Conservation (phyloP, 92 coral and sea anemone genomes). For the Montipora capitata region DNA sequence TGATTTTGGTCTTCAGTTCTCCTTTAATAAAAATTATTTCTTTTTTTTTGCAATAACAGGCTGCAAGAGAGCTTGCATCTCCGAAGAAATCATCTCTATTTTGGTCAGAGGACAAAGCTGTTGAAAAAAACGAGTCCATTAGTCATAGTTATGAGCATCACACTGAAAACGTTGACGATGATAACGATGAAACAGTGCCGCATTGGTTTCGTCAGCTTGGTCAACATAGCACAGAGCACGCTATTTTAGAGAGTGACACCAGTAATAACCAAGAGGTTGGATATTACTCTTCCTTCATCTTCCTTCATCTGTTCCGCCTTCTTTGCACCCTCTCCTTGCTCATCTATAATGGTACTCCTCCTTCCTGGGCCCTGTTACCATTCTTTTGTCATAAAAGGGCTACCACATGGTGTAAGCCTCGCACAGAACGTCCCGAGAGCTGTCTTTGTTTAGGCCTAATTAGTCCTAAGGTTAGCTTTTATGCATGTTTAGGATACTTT, state of each 20-base stretch:
- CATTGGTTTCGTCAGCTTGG: conserved; percentile 91
- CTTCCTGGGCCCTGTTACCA: too few relatives aligned
- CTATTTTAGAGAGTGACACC: not conserved
- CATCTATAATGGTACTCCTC: too few relatives aligned
- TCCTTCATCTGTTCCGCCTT: not conserved
- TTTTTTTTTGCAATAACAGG: not conserved
- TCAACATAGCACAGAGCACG: conserved; percentile 18
- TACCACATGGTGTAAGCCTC: too few relatives aligned
- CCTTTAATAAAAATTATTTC: not conserved
- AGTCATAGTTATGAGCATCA: conserved; percentile 31
- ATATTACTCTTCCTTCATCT: not conserved
- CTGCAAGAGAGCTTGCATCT: conserved; percentile 17
- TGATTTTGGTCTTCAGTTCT: too few relatives aligned
- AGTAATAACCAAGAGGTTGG: conserved; percentile 26
- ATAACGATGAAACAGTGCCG: conserved; percentile 85
- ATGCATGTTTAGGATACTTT: too few relatives aligned
- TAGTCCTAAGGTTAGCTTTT: too few relatives aligned
- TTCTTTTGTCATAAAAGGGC: too few relatives aligned
- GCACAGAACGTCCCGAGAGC: too few relatives aligned
- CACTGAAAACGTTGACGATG: conserved; percentile 68
- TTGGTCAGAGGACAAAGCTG: conserved; percentile 41
- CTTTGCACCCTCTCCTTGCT: not conserved
- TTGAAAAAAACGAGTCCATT: conserved; percentile 12
- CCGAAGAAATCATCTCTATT: conserved; percentile 1
- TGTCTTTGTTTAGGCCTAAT: too few relatives aligned